These are phyloP conservation scores for Halocynthia aurantium DNA, from an alignment of 23 tunicate genomes.

Conservation along the genomic window DNA sequence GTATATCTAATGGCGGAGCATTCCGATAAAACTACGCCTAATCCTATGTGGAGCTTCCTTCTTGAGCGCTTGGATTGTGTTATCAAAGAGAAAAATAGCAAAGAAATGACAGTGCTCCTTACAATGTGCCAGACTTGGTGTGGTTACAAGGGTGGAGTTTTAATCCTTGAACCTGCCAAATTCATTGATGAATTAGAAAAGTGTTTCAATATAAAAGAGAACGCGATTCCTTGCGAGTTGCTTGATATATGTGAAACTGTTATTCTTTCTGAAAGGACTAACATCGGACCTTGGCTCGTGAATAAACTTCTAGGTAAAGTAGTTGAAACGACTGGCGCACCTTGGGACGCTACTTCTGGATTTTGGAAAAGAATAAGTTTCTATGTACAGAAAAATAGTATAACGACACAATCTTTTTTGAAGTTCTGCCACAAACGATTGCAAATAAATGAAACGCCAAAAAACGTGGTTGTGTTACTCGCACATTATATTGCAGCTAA, in stretches of 20 bases:
- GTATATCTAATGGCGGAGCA: constrained; percentile 48
- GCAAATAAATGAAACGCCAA: constrained; percentile 14
- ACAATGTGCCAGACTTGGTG: constrained; percentile 49
- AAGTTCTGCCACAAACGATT: constrained; percentile 37
- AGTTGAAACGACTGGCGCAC: too few species aligned
- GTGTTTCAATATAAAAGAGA: background rate
- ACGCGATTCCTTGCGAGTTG: background rate
- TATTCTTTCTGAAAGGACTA: background rate
- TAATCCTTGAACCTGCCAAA: background rate
- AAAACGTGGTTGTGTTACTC: constrained; percentile 19
- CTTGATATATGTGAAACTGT: constrained; percentile 2
- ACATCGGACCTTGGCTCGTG: too few species aligned
- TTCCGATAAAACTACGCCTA: constrained; percentile 27
- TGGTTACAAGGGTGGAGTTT: background rate
- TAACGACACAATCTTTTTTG: constrained; percentile 19
- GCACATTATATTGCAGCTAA: constrained; percentile 7
- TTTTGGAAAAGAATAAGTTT: constrained; percentile 10
- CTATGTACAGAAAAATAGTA: background rate
- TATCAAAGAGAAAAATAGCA: constrained; percentile 1
- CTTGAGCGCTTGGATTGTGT: background rate
- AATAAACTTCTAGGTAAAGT: too few species aligned
- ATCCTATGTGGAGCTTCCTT: constrained; percentile 41
- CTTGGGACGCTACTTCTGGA: background rate
- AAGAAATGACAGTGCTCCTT: background rate
- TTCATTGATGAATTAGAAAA: background rate